Evolutionary conservation across 1,140 invertebrate genomes (phyloP), one percentile per base, ranked within the genome.

Genomic region (Euura lappo): DNA sequence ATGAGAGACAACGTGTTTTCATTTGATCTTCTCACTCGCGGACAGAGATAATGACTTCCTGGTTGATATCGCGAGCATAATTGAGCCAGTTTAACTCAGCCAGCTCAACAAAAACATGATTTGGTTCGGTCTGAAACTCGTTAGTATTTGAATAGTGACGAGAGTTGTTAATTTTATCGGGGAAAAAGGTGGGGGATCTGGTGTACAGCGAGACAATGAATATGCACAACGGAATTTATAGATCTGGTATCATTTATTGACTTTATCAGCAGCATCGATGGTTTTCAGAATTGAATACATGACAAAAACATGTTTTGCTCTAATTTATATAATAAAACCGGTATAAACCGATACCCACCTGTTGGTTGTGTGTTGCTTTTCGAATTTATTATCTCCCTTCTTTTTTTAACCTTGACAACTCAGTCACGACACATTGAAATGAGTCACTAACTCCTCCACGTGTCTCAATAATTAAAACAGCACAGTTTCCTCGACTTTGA

Each of bases 391-490:
- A 60, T 60, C 51, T 60, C 28, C 28, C 28, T 28, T 60, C 13
- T 60, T 51, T 60, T 60, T 60, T 60, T 6, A 8, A 60, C 51
- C 51, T 60, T 60, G 51, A 60, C 51, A 11, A 60, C 13, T 8
- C 51, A 11, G 51, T 60, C 51, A 60, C 51, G 51, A 60, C 51
- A 60, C 51, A 60, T 28, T 28, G 28, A n/a, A 60, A 60, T 60
- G 51, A 60, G 51, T 60, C 51, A 60, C 51, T 60, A 60, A 60
- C 51, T 60, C 8, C 10, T 8, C 51, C 51, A 60, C 51, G 51
- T 60, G 51, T n/a, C 51, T 60, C 51, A n/a, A 60, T 28, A 28
- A 28, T 60, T 60, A 60, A 60, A 60, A 60, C 51, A 60, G 51
- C 51, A 60, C 51, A 60, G 10, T 60, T 60, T 60, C 51, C 4